Evolutionary conservation across 2,113 vertebrate species (phyloP), one percentile per base, ranked within the genome.

Genomic region (Urocynchramus pylzowi): DNA sequence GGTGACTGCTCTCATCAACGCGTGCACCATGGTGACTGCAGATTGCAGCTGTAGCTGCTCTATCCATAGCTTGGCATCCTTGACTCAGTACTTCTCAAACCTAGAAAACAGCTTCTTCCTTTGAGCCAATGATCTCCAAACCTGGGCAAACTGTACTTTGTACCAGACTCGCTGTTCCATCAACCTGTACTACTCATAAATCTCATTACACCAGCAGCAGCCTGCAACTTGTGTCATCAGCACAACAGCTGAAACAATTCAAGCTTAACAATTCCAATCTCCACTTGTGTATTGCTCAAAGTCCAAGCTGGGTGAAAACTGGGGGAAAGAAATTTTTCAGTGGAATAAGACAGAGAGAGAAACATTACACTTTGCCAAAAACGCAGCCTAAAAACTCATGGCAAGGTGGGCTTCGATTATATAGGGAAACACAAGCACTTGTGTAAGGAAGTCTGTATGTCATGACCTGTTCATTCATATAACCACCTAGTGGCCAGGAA

Each of bases 1-100:
- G 27, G 10, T 37, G 20, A 45, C 28, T 45, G 1, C 6, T 44
- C 35, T 33, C 41, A 16, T 53, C 16, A 30, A n/a, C 60, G 30
- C 1, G 2, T 22, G 41, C n/a, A 11, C 3, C 6, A 2, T 2
- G 2, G 0, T 16, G 30, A 57, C 30, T 1, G 14, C 22, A 60
- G 23, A 18, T 2, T 0, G 0, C 33, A 35, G 33, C 45, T 11
- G 10, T 2, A 70, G 35, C 56, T 22, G 9, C 13, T 23, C 47
- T 22, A 10, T 6, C 27, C 17, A 24, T 2, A 49, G 31, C 44
- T 65, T 16, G 27, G 30, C 33, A 67, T 10, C 13, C 27, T 69
- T 73, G 4, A 18, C 13, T 52, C 2, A 0, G 16, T 19, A 31
- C 21, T 64, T 7, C n/a, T 37, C 24, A 27, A 54, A 67, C 7